Evolutionary conservation across 2,113 vertebrate genomes (phyloP), one percentile per base, ranked within the genome.

Genomic region (Cichladusa arquata): DNA sequence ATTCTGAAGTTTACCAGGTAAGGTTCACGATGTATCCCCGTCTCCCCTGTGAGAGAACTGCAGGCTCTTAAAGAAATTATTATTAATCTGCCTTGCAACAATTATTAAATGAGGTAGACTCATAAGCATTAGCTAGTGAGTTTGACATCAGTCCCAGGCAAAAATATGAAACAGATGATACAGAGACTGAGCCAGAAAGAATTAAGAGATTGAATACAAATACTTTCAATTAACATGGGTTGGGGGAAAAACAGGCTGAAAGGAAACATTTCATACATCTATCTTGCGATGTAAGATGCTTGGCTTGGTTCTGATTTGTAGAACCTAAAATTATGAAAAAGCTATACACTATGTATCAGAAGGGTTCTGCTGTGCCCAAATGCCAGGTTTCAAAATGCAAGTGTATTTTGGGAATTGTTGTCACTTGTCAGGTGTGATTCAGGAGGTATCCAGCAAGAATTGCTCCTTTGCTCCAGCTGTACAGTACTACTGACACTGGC

Each of bases 161-260:
- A 88, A 97, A 94, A 90, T 66, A 44, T 12, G 22, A 76, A 95
- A 81, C 85, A 92, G 90, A 92, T 83, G 74, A 93, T 64, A 45
- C 18, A 86, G 15, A 8, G 33, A 81, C 44, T n/a, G 44, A 94
- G 94, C 89, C 86, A 92, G 45, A 81, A 92, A 84, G 38, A 92
- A 89, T 45, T 29, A 74, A 79, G 82, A 71, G 53, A 65, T 29
- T 76, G 61, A 93, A 91, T 84, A 81, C 48, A 92, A 95, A 45
- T 91, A 77, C 80, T 86, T 92, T 53, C 58, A 87, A 60, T 81
- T 87, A 94, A 60, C 17, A 62, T 24, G 56, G 17, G 10, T 14
- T 78, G 44, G 51, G 51, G 51, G 36, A 66, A 93, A 90, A 94
- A 53, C 38, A 79, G 56, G 24, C 78, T 78, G 84, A 72, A 48